These are phyloP conservation scores for Schizopygopsis malacanthus DNA, from an alignment of 2,797 vertebrate genomes.

Conservation along the genomic window DNA sequence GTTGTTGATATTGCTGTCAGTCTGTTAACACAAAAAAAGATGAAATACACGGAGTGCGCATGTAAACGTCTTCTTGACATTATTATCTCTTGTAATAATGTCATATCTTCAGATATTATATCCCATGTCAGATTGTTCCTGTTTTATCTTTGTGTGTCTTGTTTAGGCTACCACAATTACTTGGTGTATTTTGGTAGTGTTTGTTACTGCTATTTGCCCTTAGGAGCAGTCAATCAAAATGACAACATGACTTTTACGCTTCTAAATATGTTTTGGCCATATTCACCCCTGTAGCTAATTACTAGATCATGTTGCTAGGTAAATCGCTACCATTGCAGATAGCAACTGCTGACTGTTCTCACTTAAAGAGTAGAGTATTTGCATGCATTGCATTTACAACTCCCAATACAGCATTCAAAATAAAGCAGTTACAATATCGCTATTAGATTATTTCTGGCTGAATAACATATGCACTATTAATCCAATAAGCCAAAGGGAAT, in stretches of 20 bases:
- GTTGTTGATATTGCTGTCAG: background rate
- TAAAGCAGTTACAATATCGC: background rate
- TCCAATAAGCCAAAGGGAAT: background rate
- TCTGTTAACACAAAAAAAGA: background rate
- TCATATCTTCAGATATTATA: slow-evolving; percentile 11
- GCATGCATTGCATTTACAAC: background rate
- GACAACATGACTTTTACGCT: background rate
- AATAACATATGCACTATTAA: background rate
- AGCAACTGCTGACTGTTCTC: background rate
- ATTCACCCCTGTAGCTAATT: background rate
- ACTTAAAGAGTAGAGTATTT: background rate
- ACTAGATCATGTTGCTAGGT: background rate
- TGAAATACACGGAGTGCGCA: background rate
- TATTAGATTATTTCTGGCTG: background rate
- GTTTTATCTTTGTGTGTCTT: background rate
- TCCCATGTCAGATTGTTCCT: background rate
- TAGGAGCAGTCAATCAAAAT: background rate
- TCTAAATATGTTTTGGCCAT: background rate
- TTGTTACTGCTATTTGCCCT: background rate
- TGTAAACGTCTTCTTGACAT: slow-evolving; percentile 21
- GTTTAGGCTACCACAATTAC: background rate
- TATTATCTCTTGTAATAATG: background rate
- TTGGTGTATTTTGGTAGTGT: background rate
- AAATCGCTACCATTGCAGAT: background rate
- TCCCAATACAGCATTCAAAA: background rate